Evolutionary conservation across 2,888 invertebrate genomes (phyloP).

Genomic region (Electrophaes corylata): DNA sequence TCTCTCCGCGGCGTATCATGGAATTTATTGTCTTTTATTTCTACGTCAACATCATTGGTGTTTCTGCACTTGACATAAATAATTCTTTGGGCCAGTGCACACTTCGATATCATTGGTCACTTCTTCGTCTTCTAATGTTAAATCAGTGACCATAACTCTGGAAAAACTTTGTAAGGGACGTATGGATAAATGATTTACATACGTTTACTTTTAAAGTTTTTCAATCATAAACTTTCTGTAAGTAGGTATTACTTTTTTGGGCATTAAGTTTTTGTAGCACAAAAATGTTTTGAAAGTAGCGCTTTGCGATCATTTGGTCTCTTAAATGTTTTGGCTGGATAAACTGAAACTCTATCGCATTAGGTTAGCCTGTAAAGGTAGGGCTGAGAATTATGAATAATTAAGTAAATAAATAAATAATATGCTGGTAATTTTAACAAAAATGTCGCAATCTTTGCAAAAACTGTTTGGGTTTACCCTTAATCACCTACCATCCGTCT

Average conservation of each 20-base stretch:
- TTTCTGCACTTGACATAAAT: constrained; percentile 49
- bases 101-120: constrained; percentile 2
- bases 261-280: not conserved
- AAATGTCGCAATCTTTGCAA: not conserved
- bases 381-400: too few relatives aligned
- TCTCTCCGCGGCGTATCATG: not conserved
- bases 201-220: too few relatives aligned
- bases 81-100: constrained; percentile 42
- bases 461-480: not conserved
- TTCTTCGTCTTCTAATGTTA: not conserved
- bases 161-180: not conserved
- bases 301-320: not conserved
- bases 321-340: too few relatives aligned
- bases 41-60: constrained; percentile 40
- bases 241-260: not conserved
- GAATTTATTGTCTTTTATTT: constrained; percentile 34
- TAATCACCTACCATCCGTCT: too few relatives aligned
- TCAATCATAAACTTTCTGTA: too few relatives aligned
- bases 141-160: not conserved
- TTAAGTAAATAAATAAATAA: too few relatives aligned
- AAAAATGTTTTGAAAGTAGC: not conserved
- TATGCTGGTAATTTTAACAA: not conserved
- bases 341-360: too few relatives aligned
- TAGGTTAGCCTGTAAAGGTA: too few relatives aligned
- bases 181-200: not conserved